A percentile compares a stretch with the other conserved stretches of the same genome.
These are phyloP conservation scores for Orthonevra nobilis DNA, from an alignment of 2,888 invertebrate genomes.

Conservation along the genomic window DNA sequence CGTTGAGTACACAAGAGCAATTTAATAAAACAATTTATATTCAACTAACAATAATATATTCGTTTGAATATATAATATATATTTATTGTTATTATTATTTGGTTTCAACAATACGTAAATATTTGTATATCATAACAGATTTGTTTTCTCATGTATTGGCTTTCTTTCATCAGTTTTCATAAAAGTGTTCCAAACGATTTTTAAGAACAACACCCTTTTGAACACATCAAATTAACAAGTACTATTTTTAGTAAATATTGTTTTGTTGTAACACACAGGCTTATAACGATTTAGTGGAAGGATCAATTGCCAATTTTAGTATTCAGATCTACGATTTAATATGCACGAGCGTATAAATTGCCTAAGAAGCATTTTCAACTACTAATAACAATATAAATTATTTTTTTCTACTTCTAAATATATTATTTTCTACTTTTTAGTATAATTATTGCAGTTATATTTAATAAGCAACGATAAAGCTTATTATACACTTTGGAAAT, in stretches of 20 bases:
- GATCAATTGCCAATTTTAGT: constrained; percentile 44
- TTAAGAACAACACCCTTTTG: constrained; percentile 32
- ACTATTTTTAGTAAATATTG: not conserved
- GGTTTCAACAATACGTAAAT: constrained; percentile 51
- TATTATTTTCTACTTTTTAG: not conserved
- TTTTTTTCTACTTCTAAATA: constrained; percentile 1
- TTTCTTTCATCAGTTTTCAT: constrained; percentile 2
- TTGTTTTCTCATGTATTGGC: constrained; percentile 7
- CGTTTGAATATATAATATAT: constrained; percentile 17
- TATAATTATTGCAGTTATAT: constrained; percentile 33
- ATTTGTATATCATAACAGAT: constrained; percentile 40
- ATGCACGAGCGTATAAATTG: too few relatives aligned
- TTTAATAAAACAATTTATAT: too few relatives aligned
- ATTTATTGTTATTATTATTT: constrained; percentile 29
- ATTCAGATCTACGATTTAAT: constrained; percentile 34
- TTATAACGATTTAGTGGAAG: constrained; percentile 45
- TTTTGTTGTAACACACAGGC: constrained; percentile 31
- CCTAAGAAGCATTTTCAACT: constrained; percentile 50
- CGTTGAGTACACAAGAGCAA: too few relatives aligned
- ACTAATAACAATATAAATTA: constrained; percentile 38
- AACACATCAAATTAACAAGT: constrained; percentile 40
- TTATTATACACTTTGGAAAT: constrained; percentile 30
- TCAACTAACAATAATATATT: constrained; percentile 55
- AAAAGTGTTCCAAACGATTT: too few relatives aligned
- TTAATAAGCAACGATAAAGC: constrained; percentile 43